Evolutionary conservation across 2,113 vertebrate genomes (phyloP).

Genomic region (Onychostruthus taczanowskii): DNA sequence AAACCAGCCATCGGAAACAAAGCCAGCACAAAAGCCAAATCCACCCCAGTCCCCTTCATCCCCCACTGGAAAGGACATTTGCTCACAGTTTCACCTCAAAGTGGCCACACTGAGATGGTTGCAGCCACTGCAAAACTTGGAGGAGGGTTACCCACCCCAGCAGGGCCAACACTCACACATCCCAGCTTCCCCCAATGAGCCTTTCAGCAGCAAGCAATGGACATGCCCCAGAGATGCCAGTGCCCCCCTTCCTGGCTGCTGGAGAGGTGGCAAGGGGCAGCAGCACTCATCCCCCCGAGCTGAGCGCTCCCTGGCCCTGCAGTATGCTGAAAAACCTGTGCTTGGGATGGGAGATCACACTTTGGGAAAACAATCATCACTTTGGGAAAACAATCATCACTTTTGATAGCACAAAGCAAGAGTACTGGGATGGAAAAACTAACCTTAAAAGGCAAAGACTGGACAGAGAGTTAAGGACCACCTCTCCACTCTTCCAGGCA

Average conservation of each 20-base stretch:
- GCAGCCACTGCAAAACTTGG: not conserved
- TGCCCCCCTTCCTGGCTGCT: not conserved
- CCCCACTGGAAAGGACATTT: not conserved
- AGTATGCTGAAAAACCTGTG: not conserved
- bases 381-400: not conserved
- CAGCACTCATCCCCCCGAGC: rapidly evolving
- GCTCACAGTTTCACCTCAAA: not conserved
- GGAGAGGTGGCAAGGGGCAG: not conserved
- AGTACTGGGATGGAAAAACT: slow-evolving; percentile 11
- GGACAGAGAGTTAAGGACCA: slow-evolving; percentile 5
- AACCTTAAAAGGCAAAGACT: slow-evolving; percentile 56
- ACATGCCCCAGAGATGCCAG: not conserved
- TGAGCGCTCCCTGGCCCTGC: not conserved
- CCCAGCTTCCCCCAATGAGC: not conserved
- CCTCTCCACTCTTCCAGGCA: not conserved
- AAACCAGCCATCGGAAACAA: not conserved
- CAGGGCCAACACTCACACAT: rapidly evolving
- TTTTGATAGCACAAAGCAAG: not conserved
- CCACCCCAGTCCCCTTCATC: not conserved
- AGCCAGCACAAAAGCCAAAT: not conserved
- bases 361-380: not conserved
- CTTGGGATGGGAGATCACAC: not conserved
- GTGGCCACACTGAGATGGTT: rapidly evolving
- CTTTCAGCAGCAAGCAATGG: not conserved
- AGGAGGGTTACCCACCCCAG: not conserved